These are phyloP conservation scores for Nematolebias whitei DNA, from an alignment of 2,113 vertebrate species.

Conservation along the genomic window DNA sequence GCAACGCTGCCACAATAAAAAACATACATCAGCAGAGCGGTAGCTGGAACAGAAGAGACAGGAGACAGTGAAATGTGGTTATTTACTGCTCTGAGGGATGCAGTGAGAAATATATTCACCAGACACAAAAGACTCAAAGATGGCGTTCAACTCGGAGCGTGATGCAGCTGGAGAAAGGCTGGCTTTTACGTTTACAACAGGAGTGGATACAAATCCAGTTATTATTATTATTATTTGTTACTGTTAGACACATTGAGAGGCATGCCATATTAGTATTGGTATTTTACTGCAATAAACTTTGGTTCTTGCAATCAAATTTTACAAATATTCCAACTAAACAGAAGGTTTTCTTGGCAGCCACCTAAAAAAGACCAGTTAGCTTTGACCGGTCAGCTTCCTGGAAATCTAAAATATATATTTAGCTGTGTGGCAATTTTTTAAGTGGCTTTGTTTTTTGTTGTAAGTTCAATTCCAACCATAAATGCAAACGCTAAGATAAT, in stretches of 20 bases:
- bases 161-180: constrained; percentile 1
- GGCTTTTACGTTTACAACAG: background rate
- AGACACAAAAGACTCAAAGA: constrained; percentile 67
- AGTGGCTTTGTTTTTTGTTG: no score
- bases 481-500: no score
- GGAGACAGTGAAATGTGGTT: constrained; percentile 34
- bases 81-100: constrained; percentile 58
- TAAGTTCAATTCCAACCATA: no score
- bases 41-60: constrained; percentile 49
- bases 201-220: background rate
- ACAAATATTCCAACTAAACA: no score
- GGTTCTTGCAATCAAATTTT: no score
- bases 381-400: no score
- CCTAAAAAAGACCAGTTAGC: no score
- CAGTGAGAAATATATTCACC: constrained; percentile 57
- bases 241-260: background rate
- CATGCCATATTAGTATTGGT: background rate
- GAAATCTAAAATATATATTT: no score
- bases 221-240: background rate
- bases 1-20: constrained; percentile 50
- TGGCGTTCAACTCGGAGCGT: background rate
- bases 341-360: no score
- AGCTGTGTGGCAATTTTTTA: no score
- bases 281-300: no score
- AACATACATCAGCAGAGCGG: constrained; percentile 68